phyloP scores from a whole-genome alignment of 2,113 vertebrate species.

The Nesogale talazaci region DNA sequence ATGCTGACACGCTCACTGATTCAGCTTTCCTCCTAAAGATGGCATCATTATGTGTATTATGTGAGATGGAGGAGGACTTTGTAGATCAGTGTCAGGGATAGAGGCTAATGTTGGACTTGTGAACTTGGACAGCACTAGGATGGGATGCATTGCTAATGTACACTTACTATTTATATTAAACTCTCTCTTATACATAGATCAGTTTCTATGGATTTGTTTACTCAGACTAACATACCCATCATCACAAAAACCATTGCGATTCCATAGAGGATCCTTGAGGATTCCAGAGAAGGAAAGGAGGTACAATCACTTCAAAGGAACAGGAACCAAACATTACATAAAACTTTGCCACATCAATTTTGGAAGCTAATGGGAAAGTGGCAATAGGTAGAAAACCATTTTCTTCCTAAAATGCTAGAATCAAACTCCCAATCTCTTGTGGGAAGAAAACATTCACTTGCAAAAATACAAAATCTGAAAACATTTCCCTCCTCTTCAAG shows the following conservation, averaged over 20 bases:
- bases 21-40: too few species aligned
- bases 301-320: background rate
- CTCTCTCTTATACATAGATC: too few species aligned
- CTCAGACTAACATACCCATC: background rate
- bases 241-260: background rate
- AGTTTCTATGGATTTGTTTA: too few species aligned
- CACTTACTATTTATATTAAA: too few species aligned
- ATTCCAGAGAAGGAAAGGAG: background rate
- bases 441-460: constrained; percentile 28
- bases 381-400: constrained; percentile 28
- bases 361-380: background rate
- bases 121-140: too few species aligned
- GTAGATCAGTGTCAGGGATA: too few species aligned
- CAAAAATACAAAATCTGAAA: too few species aligned
- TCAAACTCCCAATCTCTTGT: background rate
- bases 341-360: constrained; percentile 9
- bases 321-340: background rate
- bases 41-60: too few species aligned
- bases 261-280: background rate
- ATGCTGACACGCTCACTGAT: too few species aligned
- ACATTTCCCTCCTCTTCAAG: background rate
- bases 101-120: too few species aligned
- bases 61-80: too few species aligned
- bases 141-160: too few species aligned
- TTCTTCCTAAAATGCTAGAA: constrained; percentile 39